Base-by-base conservation (phyloP, 2,888 invertebrate species). In the Agonopterix heracliana region DNA sequence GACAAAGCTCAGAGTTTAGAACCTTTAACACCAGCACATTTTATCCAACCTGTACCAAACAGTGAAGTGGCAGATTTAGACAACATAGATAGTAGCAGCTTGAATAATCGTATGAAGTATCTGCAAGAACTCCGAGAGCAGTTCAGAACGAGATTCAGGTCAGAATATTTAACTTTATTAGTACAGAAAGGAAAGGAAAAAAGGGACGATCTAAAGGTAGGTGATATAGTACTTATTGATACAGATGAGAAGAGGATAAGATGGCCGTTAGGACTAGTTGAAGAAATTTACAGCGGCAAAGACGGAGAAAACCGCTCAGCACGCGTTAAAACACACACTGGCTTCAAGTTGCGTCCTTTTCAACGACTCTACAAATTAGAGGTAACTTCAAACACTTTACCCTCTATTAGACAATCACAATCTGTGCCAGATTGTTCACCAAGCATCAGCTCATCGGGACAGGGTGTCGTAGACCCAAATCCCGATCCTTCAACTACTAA, bases 241-340 rank as follows among this genome's bases (percentile, higher is more conserved):
- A 50, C 45, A 7, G 46, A 41, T 14, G 45, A 42, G 40, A 50
- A 42, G 41, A 43, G 40, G 14, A 34, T 53, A 9, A 50, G 48
- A 41, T 53, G 50, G 53, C 53, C 47, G 10, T 13, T 53, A 42
- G 53, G 46, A 9, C n/a, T 50, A 9, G 42, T 53, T 12, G 10
- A 26, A 34, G 35, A 54, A 9, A 11, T 54, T 26, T 42, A 47
- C 35, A 34, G 40, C 45, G 51, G 53, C 9, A 48, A 17, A 40
- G 53, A 51, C 38, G 51, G 51, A 10, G 40, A 45, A 9, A 9
- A 44, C 2, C 40, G 50, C 42, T 46, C 48, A 26, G 53, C 53
- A 35, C 12, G 34, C 13, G 43, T 53, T 1, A 47, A 35, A 42
- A 51, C 51, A n/a, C 38, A 47, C 17, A 36, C 47, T 8, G 51